Evolutionary conservation across 2,113 vertebrate genomes (phyloP), one percentile per base, ranked within the genome.

Genomic region (Rhynchopsitta pachyrhyncha): DNA sequence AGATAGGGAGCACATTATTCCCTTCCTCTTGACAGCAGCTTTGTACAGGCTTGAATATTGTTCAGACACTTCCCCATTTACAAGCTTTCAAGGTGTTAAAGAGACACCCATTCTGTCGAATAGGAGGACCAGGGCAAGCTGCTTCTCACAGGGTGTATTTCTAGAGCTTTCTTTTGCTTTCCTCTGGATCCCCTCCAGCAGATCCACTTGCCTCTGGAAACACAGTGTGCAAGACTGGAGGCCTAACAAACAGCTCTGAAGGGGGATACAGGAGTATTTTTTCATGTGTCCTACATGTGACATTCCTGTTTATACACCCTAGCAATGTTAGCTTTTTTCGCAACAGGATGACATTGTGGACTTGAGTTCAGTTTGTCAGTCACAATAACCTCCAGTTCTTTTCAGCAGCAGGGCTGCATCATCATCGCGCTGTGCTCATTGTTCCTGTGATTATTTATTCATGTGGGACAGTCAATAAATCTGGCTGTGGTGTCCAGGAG

Each of bases 241-340:
- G 66, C 41, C 77, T 77, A 84, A n/a, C 46, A 59, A 35, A 59
- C 31, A 71, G 31, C 1, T 3, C 64, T 44, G 64, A 59, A 52
- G 55, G 5, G 7, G 8, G 18, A 25, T 18, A 23, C 44, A 80
- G 67, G 66, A 59, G 29, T 84, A 84, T 95, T 93, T 95, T 77
- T 91, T 89, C 95, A 95, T 4, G 0, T 46, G 28, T 79, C 86
- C 91, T 86, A 50, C 73, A 41, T 50, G 81, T 88, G 91, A 95
- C 81, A 75, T 67, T 86, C 66, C 81, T 92, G 91, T 91, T 96
- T 87, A 68, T 93, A 89, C n/a, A 71, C 47, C 47, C 42, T 59
- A 66, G 74, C 74, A 93, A 91, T 96, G 95, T 97, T 97, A 92
- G 96, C 22, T 96, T 95, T 95, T 97, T 97, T 91, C 93, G 95